Conservation (phyloP, 2,797 vertebrate genomes). For the Neosalanx taihuensis region DNA sequence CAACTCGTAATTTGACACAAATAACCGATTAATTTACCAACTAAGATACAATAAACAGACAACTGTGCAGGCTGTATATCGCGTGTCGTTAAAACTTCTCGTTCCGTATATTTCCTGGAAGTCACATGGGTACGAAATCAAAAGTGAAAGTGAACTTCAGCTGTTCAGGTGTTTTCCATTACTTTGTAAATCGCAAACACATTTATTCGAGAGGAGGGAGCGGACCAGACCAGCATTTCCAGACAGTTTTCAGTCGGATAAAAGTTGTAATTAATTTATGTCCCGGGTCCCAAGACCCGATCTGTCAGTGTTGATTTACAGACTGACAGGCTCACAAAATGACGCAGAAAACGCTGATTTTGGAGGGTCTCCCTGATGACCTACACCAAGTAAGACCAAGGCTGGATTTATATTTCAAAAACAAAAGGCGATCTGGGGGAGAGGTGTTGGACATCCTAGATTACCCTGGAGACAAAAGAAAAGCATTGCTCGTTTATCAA, state of each 20-base stretch:
- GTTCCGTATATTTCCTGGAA: background rate
- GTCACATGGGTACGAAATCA: constrained; percentile 26
- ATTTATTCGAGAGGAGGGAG: background rate
- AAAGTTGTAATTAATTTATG: background rate
- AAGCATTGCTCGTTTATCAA: constrained; percentile 44
- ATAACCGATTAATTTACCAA: background rate
- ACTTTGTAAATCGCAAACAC: no score
- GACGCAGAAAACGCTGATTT: constrained; percentile 30
- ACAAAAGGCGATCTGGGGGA: constrained; percentile 56
- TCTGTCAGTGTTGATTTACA: background rate
- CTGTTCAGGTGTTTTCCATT: background rate
- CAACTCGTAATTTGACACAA: background rate
- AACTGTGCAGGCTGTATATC: background rate
- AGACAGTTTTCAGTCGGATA: no score
- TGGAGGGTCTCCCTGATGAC: constrained; percentile 52
- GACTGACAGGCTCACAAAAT: constrained; percentile 13
- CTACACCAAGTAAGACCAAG: constrained; percentile 25
- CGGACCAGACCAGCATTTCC: background rate
- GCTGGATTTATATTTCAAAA: constrained; percentile 54
- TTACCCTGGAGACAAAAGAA: constrained; percentile 39
- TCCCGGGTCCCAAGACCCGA: background rate
- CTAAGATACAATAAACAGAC: background rate
- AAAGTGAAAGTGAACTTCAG: constrained; percentile 39
- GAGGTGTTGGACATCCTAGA: constrained; percentile 37
- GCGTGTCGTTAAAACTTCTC: background rate